Evolutionary conservation across 1,140 invertebrate species (phyloP).

Genomic region (Dinothrombium tinctorium): DNA sequence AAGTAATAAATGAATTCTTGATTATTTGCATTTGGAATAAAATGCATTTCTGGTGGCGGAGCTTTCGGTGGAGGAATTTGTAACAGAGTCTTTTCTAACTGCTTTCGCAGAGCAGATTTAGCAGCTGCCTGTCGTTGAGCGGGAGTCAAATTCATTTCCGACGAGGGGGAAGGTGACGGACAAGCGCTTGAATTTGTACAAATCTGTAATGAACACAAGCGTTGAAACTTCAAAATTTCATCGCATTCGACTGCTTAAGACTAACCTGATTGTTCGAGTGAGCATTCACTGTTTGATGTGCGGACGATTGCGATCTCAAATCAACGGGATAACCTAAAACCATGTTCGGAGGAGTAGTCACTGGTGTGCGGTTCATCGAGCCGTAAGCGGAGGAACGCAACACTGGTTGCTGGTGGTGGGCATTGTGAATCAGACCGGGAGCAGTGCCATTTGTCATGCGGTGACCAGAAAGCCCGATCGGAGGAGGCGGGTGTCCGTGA

Average conservation of each 20-base stretch:
- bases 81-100: conserved; percentile 83
- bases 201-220: not conserved
- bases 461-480: not conserved
- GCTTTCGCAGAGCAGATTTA: conserved; percentile 80
- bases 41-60: conserved; percentile 94
- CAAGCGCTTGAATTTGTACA: conserved; percentile 1
- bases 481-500: not conserved
- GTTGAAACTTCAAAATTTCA: not conserved
- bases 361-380: conserved; percentile 14
- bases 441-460: not conserved
- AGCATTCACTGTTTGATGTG: conserved; percentile 4
- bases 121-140: conserved; percentile 88
- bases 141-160: conserved; percentile 48
- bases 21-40: conserved; percentile 89
- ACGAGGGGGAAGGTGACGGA: conserved; percentile 11
- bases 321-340: conserved; percentile 19
- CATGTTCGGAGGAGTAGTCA: conserved; percentile 20
- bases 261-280: conserved; percentile 1
- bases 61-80: conserved; percentile 94
- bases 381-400: conserved; percentile 6
- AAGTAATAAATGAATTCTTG: conserved; percentile 90
- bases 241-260: not conserved
- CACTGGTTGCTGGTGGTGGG: conserved; percentile 8
- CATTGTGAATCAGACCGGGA: conserved; percentile 1
- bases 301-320: not conserved